Evolutionary conservation across 2,888 invertebrate species (phyloP), one percentile per base, ranked within the genome.

Genomic region (Meiosimyza decipiens): DNA sequence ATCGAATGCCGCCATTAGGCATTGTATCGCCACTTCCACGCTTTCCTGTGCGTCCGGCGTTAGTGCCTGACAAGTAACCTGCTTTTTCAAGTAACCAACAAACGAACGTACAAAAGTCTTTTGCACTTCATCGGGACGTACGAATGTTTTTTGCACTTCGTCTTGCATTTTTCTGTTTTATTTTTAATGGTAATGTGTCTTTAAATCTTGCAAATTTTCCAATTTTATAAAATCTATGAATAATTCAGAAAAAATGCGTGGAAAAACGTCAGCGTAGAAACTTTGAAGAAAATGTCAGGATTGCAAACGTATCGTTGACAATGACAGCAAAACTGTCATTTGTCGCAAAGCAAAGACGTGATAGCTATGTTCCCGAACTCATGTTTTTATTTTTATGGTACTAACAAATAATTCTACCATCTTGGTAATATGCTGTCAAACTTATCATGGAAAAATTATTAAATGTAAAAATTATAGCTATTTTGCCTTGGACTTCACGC

Each of bases 1-100:
- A 78, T 92, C 93, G 86, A 95, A 98, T 9, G 96, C 95, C 64
- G 94, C 94, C 87, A 98, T 96, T 79, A 98, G 89, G 87, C 98
- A 98, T 88, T 98, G 98, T 78, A 95, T 92, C 54, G 97, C 96
- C 73, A 99, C 98, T 89, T 97, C 97, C 67, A 97, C 80, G 75
- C 88, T 87, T 77, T 87, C 87, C 28, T 83, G 80, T 40, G 83
- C 84, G 79, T 87, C 87, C 22, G 85, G 77, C 7, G 84, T 79
- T 72, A 87, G 82, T 4, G 76, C 68, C 33, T 80, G 78, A 0
- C 80, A 78, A 60, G 82, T 82, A 50, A 84, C 81, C 73, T 88
- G 86, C 71, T 82, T 81, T 77, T 85, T 84, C 28, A 87, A 71
- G 74, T 85, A 87, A 47, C 80, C 81, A 33, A 87, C 81, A 75